These are phyloP conservation scores for Mormyrus lacerda DNA, from an alignment of 2,113 vertebrate species.

Conservation along the genomic window DNA sequence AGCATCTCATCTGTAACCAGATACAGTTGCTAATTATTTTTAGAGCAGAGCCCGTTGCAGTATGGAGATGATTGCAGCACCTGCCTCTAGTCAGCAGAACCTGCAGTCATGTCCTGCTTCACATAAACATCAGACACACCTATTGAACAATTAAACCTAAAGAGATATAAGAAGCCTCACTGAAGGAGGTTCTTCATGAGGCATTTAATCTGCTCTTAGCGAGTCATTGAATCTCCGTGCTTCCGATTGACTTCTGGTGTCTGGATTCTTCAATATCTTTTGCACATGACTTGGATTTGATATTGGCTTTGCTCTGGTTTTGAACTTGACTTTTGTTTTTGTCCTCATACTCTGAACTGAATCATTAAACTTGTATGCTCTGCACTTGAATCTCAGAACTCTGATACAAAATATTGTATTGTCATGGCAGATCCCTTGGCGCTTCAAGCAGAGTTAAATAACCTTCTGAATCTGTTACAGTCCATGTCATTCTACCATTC, in stretches of 20 bases:
- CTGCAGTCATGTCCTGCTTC: not conserved
- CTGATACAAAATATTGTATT: not conserved
- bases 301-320: not conserved
- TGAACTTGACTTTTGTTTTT: not conserved
- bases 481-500: not conserved
- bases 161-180: not conserved
- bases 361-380: not conserved
- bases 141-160: not conserved
- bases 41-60: not conserved
- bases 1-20: not conserved
- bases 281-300: not conserved
- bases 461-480: not conserved
- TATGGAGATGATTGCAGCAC: not conserved
- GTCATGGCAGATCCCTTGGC: not conserved
- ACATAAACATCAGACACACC: not conserved
- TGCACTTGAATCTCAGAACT: not conserved
- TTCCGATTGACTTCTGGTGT: not conserved
- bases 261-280: not conserved
- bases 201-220: not conserved
- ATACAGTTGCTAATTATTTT: constrained; percentile 10
- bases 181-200: not conserved
- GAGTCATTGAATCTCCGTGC: not conserved
- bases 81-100: not conserved
- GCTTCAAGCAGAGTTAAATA: not conserved
- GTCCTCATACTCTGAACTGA: not conserved